Percentiles rank a stretch among this genome's conserved stretches.
These are phyloP conservation scores for Ophonus ardosiacus DNA, from an alignment of 2,888 invertebrate genomes.

Conservation along the genomic window DNA sequence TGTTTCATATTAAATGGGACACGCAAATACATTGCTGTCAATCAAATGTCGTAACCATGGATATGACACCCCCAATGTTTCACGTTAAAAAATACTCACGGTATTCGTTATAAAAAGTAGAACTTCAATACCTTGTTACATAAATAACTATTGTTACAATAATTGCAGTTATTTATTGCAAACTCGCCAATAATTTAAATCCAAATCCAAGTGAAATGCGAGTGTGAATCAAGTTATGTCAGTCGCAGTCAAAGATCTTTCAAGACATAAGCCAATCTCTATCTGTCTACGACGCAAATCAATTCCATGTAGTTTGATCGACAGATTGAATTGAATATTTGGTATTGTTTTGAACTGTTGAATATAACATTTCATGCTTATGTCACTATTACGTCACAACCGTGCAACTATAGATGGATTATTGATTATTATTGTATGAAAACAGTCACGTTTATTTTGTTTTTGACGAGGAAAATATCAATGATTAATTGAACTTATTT, in stretches of 20 bases:
- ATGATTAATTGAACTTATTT: constrained; percentile 35
- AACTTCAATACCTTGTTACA: no score
- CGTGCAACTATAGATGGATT: constrained; percentile 1
- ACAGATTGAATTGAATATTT: background rate
- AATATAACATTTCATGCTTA: constrained; percentile 25
- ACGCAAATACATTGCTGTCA: no score
- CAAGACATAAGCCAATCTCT: background rate
- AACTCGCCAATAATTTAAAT: no score
- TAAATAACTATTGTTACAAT: no score
- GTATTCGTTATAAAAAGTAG: no score
- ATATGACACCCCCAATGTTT: no score
- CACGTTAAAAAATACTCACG: no score
- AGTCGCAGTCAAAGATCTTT: background rate
- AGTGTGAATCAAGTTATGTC: background rate
- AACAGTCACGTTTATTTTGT: constrained; percentile 16
- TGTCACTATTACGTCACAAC: constrained; percentile 25
- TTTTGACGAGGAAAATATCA: constrained; percentile 27
- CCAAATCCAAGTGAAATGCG: constrained; percentile 1
- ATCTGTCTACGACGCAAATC: background rate
- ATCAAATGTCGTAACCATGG: no score
- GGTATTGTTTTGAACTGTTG: background rate
- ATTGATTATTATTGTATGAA: constrained; percentile 9
- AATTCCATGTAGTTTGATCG: background rate
- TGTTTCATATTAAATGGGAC: no score
- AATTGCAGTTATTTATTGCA: no score